Evolutionary conservation across 1,140 invertebrate genomes (phyloP).

Genomic region (Nasonia vitripennis): DNA sequence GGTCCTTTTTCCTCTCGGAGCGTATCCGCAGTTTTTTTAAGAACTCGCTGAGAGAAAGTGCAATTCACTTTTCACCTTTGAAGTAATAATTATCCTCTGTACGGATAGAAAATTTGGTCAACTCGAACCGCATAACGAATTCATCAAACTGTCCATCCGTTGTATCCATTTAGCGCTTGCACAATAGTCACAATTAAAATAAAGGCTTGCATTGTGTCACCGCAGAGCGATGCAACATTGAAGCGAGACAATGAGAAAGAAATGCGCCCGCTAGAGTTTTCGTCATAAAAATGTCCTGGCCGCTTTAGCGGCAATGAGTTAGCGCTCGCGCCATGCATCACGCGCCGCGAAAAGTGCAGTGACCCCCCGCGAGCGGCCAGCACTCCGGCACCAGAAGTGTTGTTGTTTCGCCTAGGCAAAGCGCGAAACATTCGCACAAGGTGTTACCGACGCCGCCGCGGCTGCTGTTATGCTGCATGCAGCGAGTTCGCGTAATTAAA

Average conservation of each 20-base stretch:
- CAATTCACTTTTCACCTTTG: neutral
- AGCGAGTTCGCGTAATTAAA: constrained; percentile 45
- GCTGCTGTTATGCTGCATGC: neutral
- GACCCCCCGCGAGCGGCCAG: neutral
- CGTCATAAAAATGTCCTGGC: neutral
- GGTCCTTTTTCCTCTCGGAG: neutral
- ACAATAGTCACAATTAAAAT: neutral
- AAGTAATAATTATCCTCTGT: too few relatives aligned
- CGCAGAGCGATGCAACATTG: neutral
- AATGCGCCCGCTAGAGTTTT: neutral
- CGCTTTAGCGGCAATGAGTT: constrained; percentile 8
- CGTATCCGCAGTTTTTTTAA: too few relatives aligned
- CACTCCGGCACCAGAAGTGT: neutral
- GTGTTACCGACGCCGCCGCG: neutral
- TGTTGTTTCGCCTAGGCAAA: constrained; percentile 39
- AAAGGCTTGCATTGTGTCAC: neutral
- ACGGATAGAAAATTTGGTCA: too few relatives aligned
- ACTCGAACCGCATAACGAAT: too few relatives aligned
- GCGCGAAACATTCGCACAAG: constrained; percentile 35
- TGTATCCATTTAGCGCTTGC: neutral
- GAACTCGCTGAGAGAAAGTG: neutral
- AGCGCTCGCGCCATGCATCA: constrained; percentile 10
- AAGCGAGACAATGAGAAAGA: neutral
- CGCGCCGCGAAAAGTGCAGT: neutral
- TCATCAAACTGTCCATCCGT: too few relatives aligned